A percentile compares a stretch with the other conserved stretches of the same genome.
These are phyloP conservation scores for Drosophila prostipennis DNA, from an alignment of 2,888 invertebrate species.

Conservation along the genomic window DNA sequence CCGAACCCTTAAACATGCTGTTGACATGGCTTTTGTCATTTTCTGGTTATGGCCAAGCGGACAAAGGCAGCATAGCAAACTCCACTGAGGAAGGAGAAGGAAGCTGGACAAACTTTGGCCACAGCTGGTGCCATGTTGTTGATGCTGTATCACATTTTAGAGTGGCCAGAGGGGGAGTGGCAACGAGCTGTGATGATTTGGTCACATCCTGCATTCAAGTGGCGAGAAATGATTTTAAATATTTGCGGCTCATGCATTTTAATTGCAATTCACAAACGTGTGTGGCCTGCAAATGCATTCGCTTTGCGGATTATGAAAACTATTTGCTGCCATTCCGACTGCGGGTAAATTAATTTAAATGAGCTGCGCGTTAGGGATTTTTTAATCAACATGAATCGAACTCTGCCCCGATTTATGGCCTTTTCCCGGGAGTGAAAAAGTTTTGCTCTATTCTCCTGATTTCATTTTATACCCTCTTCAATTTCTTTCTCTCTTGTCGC, in stretches of 20 bases:
- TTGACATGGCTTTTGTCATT: constrained; percentile 78
- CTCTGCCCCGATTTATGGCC: not conserved
- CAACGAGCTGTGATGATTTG: not conserved
- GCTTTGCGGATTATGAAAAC: constrained; percentile 29
- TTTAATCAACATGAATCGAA: constrained; percentile 12
- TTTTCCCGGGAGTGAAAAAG: constrained; percentile 14
- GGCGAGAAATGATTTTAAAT: constrained; percentile 43
- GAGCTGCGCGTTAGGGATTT: constrained; percentile 6
- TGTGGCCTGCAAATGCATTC: constrained; percentile 11
- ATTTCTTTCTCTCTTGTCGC: constrained; percentile 7
- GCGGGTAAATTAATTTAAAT: constrained; percentile 40
- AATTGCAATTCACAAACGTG: constrained; percentile 29
- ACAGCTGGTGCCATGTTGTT: constrained; percentile 63
- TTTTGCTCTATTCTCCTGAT: constrained; percentile 1
- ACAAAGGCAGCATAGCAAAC: constrained; percentile 64
- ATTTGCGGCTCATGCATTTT: constrained; percentile 32
- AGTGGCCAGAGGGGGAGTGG: constrained; percentile 7
- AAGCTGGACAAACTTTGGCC: constrained; percentile 57
- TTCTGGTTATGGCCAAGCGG: constrained; percentile 76
- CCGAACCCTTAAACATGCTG: constrained; percentile 67
- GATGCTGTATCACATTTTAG: constrained; percentile 60
- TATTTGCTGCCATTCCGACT: constrained; percentile 2
- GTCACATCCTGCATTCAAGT: constrained; percentile 38
- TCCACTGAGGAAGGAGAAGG: not conserved
- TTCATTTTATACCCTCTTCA: constrained; percentile 4